Base-by-base conservation (phyloP, 2,113 vertebrate species). In the Antigone vipio region DNA sequence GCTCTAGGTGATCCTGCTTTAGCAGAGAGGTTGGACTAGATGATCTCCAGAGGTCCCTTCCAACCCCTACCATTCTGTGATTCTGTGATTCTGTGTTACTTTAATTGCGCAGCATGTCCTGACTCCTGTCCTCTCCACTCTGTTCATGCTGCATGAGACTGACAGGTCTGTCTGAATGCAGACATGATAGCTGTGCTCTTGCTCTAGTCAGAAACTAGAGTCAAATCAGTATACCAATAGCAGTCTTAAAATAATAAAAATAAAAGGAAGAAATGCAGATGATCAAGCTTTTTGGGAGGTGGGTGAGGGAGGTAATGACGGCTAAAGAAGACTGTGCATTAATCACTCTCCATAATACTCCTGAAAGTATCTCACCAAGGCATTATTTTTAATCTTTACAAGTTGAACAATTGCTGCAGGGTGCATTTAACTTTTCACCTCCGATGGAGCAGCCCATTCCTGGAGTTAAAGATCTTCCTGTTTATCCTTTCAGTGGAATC, bases 351-450 rank as follows among this genome's bases (percentile, higher is more conserved):
- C 16, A 26, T n/a, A 75, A 87, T 89, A 93, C 93, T 97, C 87
- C 80, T 91, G 72, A 74, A 97, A 96, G 91, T 96, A 94, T 96
- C 91, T 94, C 96, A 96, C 93, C 90, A 91, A 97, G 91, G 85
- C 92, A 96, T 97, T 97, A 94, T 96, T 97, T 98, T 97, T 97
- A 94, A 95, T 96, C 91, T 97, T 97, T 97, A 93, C 73, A 92
- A 96, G 96, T 80, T 89, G 95, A 91, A 93, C 5, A 44, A 55
- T 50, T 35, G 87, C 95, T 95, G 62, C 55, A 64, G 95, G 93
- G 85, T 94, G 62, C 92, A 64, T 92, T 93, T 98, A 96, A 97
- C 92, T 96, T 90, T 96, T 91, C 85, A 68, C 72, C 92, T 97
- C 82, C 44, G 78, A 69, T 88, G 35, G 67, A 95, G 76, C 64